Evolutionary conservation across 2,888 invertebrate species (phyloP), one percentile per base, ranked within the genome.

Genomic region (Oasisia sp.): DNA sequence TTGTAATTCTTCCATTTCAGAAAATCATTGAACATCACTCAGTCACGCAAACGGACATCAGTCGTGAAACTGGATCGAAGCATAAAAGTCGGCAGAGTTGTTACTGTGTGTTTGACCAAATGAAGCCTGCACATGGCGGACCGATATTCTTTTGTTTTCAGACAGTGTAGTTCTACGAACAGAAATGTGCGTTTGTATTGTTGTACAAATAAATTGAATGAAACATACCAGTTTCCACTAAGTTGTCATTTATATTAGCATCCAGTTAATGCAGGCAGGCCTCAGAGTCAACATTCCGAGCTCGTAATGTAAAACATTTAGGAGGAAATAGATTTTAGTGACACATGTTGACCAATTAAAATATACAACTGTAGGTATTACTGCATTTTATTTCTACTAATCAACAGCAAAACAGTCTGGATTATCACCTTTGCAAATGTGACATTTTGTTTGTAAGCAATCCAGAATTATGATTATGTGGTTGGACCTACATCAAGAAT

Each of bases 71-170:
- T 74, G 74, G 27, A 74, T 74, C 27, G n/a, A 27, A 27, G 74
- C 74, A 5, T 74, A 19, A 7, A 74, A 74, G 74, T 74, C 74
- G 8, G 74, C n/a, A 19, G 27, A 19, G n/a, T 74, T 74, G 74
- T n/a, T 74, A 19, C 74, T 74, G 74, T n/a, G 74, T 74, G n/a
- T 74, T 74, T 74, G 74, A 74, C 74, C 74, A 74, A 74, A 74
- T 74, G 74, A 74, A 74, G n/a, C 74, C 74, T 27, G 27, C 74
- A 74, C 27, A 27, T 27, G 74, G 27, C 74, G 74, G 74, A 74
- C 74, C 7, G 74, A 74, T 74, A n/a, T 19, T 19, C n/a, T 74
- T 74, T 27, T 74, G 74, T 74, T 74, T 74, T 74, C 74, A 74
- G 74, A 74, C 19, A 74, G 27, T n/a, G 74, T 2, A 74, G 74